Evolutionary conservation across 1,140 invertebrate species (phyloP).

Genomic region (Galleria mellonella): DNA sequence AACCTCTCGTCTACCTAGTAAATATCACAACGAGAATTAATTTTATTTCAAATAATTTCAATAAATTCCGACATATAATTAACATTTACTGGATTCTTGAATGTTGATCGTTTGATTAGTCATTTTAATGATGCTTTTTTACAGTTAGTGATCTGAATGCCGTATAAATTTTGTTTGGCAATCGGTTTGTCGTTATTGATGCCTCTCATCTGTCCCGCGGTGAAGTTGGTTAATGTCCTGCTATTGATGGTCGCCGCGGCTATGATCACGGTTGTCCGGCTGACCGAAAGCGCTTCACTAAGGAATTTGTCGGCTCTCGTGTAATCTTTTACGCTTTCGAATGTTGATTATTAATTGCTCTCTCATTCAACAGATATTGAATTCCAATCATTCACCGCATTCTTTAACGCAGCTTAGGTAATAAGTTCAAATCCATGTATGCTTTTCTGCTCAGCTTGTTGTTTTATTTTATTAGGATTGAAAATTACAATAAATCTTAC

Average conservation of each 20-base stretch:
- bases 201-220: slow-evolving; percentile 29
- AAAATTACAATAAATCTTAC: too few relatives aligned
- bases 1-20: slow-evolving; percentile 30
- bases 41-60: slow-evolving; percentile 46
- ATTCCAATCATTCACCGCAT: slow-evolving; percentile 32
- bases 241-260: slow-evolving; percentile 18
- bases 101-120: slow-evolving; percentile 52
- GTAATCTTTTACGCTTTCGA: slow-evolving; percentile 48
- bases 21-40: slow-evolving; percentile 35
- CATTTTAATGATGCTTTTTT: slow-evolving; percentile 50
- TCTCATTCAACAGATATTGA: slow-evolving; percentile 39
- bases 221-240: slow-evolving; percentile 25
- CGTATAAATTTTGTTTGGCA: slow-evolving; percentile 44
- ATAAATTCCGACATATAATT: slow-evolving; percentile 54
- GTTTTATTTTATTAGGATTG: too few relatives aligned
- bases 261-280: neutral
- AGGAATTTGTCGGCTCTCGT: slow-evolving; percentile 35
- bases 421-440: slow-evolving; percentile 3
- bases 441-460: neutral
- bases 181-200: slow-evolving; percentile 34
- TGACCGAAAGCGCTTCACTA: slow-evolving; percentile 3
- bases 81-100: slow-evolving; percentile 50
- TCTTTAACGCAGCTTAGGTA: slow-evolving; percentile 12
- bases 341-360: slow-evolving; percentile 49
- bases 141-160: slow-evolving; percentile 50